phyloP scores from a whole-genome alignment of 2,113 vertebrate species.

The Daubentonia madagascariensis region DNA sequence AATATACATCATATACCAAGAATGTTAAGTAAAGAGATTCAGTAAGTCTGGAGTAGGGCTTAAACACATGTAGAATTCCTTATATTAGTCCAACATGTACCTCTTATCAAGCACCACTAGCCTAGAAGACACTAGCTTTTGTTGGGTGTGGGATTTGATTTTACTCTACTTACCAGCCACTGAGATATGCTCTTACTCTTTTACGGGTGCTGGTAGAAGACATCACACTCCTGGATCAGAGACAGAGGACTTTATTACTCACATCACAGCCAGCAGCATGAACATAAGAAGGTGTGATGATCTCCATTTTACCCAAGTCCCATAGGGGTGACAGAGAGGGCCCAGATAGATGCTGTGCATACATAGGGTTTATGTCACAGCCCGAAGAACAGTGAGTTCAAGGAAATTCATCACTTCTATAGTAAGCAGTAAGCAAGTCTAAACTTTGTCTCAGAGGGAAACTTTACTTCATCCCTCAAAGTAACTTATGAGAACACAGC shows the following conservation, averaged over 20 bases:
- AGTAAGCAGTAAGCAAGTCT: neutral
- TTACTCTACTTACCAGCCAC: neutral
- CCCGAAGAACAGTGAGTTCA: neutral
- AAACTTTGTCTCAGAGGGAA: neutral
- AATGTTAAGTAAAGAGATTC: neutral
- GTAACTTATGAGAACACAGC: neutral
- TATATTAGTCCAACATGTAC: neutral
- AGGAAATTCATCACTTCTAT: neutral
- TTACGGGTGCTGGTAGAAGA: neutral
- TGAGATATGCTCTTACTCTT: neutral
- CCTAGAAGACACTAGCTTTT: neutral
- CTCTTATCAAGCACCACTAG: neutral
- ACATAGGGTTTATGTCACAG: neutral
- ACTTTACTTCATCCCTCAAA: neutral
- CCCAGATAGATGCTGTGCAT: neutral
- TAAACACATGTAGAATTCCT: neutral
- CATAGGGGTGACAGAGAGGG: neutral
- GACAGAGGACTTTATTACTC: neutral
- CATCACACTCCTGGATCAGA: neutral
- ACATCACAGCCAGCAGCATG: neutral
- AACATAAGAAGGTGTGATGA: neutral
- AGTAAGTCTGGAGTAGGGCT: neutral
- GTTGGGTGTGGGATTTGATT: neutral
- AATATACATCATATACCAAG: neutral
- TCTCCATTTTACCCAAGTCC: neutral